phyloP scores from a whole-genome alignment of 2,888 invertebrate species.

The Notodonta dromedarius region DNA sequence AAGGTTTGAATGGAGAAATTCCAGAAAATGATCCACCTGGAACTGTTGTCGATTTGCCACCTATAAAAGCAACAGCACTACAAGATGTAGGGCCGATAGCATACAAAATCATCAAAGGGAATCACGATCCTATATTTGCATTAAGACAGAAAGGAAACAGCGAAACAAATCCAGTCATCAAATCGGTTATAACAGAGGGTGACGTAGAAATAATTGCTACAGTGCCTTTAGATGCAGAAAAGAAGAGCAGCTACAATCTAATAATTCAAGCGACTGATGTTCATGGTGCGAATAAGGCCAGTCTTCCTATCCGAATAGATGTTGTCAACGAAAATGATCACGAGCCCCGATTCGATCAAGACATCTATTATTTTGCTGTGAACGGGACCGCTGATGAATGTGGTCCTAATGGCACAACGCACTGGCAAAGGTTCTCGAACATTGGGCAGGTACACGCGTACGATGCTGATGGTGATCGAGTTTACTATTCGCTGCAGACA shows the following conservation, averaged over 20 bases:
- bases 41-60: conserved; percentile 88
- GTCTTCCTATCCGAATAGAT: conserved; percentile 89
- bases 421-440: conserved; percentile 91
- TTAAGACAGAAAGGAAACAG: conserved; percentile 85
- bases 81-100: conserved; percentile 87
- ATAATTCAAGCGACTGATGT: conserved; percentile 92
- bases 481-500: conserved; percentile 93
- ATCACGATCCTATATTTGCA: conserved; percentile 89
- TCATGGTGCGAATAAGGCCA: conserved; percentile 91
- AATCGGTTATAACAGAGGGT: conserved; percentile 82
- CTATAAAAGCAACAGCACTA: conserved; percentile 89
- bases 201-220: conserved; percentile 91
- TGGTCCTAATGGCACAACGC: conserved; percentile 84
- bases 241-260: conserved; percentile 88
- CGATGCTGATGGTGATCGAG: conserved; percentile 95
- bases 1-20: conserved; percentile 88
- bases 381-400: conserved; percentile 86
- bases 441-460: conserved; percentile 94
- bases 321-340: conserved; percentile 97
- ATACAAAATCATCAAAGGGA: conserved; percentile 92
- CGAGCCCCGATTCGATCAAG: conserved; percentile 91
- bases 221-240: conserved; percentile 91
- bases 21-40: conserved; percentile 90
- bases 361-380: conserved; percentile 90
- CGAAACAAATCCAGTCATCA: conserved; percentile 72